Evolutionary conservation across 2,888 invertebrate genomes (phyloP), one percentile per base, ranked within the genome.

Genomic region (Heliconius erato): DNA sequence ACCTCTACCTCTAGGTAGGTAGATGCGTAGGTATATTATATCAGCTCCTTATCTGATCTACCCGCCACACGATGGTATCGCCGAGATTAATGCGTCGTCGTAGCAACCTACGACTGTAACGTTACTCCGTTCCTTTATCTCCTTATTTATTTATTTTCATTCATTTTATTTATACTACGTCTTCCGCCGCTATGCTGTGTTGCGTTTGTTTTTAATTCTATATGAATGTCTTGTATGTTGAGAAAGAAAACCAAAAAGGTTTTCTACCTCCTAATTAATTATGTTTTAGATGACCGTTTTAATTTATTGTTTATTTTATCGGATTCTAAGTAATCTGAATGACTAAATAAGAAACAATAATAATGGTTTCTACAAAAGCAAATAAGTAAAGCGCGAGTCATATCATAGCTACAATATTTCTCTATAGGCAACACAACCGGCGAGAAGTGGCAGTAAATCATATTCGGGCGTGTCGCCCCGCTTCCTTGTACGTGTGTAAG

Each of bases 401-500:
- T 80, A 80, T 82, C 83, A 78, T 78, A 82, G 82, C 63, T 80
- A 84, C 83, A 86, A 84, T 84, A 85, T 82, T 81, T 82, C 83
- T 74, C 82, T 82, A 84, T 84, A 82, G 81, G 81, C 78, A 83
- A 83, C 82, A 83, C 85, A 84, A 84, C 83, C 85, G 83, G 82
- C 85, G 88, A 88, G 90, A 90, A 91, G 91, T 89, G 89, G 89
- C 89, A 90, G 93, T 95, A 95, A 95, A 95, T 95, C 94, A 94
- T 89, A 90, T 90, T 88, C 88, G 90, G 89, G 91, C 93, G 89
- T 94, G 95, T 94, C 95, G 94, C 93, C 87, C 88, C 85, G 92
- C 91, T 95, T 95, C 94, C 94, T 94, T 90, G 95, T 91, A 95
- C 95, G 95, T 95, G 95, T 94, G 94, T 93, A 94, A 94, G 87